phyloP scores from a whole-genome alignment of 2,888 invertebrate species.

The Rambutsinella grinnellia region DNA sequence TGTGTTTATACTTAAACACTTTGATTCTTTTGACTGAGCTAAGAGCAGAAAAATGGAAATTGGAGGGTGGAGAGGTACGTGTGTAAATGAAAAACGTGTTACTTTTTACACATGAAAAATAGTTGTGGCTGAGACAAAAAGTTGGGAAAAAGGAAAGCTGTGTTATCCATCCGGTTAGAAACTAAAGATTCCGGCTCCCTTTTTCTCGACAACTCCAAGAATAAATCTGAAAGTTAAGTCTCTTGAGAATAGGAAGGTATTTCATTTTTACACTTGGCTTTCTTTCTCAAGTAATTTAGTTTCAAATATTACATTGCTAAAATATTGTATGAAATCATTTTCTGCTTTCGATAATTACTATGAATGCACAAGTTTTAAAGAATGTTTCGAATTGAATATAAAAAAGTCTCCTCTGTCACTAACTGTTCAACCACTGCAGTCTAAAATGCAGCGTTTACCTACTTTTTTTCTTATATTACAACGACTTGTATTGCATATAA shows the following conservation, averaged over 20 bases:
- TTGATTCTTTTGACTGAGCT: background rate
- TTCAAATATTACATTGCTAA: no score
- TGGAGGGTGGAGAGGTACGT: conserved; percentile 29
- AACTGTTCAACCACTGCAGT: background rate
- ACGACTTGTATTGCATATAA: background rate
- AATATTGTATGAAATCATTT: no score
- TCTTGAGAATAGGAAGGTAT: conserved; percentile 49
- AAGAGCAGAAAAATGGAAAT: conserved; percentile 23
- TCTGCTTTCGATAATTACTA: background rate
- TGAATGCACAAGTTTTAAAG: no score
- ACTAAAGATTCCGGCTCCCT: conserved; percentile 60
- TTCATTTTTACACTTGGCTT: conserved; percentile 32
- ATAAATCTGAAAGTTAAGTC: conserved; percentile 61
- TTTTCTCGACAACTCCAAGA: conserved; percentile 65
- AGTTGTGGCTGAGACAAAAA: conserved; percentile 28
- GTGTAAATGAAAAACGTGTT: conserved; percentile 16
- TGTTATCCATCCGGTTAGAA: conserved; percentile 66
- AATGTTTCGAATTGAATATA: background rate
- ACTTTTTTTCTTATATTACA: background rate
- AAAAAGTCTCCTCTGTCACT: background rate
- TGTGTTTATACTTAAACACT: background rate
- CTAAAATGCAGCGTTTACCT: background rate
- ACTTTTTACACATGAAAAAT: conserved; percentile 20
- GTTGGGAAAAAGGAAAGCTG: conserved; percentile 65
- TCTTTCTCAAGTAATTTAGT: no score